Conservation (phyloP, 37 sponge, comb jelly and placozoan genomes). For the Lycopodina hypogea region DNA sequence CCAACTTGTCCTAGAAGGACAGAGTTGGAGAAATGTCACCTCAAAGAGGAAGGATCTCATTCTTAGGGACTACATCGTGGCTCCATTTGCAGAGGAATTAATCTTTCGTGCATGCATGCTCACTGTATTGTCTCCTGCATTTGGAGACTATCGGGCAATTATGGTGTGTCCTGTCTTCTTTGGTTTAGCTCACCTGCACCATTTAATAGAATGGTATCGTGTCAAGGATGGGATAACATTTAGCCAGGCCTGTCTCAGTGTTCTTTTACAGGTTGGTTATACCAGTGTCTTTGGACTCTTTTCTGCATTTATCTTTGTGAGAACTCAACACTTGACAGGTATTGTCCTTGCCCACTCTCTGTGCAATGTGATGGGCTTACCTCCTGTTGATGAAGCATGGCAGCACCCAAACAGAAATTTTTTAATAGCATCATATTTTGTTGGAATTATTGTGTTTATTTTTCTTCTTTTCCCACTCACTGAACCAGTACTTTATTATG, state of each 20-base stretch:
- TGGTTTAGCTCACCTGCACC: conserved; percentile 90
- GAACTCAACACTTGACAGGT: conserved; percentile 75
- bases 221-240: conserved; percentile 7
- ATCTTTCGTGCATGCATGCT: conserved; percentile 87
- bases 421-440: conserved; percentile 44
- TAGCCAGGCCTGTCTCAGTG: conserved; percentile 15
- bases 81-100: conserved; percentile 88
- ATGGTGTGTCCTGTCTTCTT: conserved; percentile 80
- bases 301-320: conserved; percentile 65
- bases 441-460: conserved; percentile 61
- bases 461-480: conserved; percentile 61
- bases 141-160: conserved; percentile 50
- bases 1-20: conserved; percentile 15
- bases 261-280: conserved; percentile 60
- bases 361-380: conserved; percentile 90
- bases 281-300: conserved; percentile 84
- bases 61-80: conserved; percentile 74
- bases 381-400: conserved; percentile 50
- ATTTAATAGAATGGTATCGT: conserved; percentile 68
- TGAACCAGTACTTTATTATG: conserved; percentile 14
- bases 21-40: neutral
- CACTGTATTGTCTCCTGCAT: conserved; percentile 60
- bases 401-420: conserved; percentile 1
- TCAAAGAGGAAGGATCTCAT: conserved; percentile 45
- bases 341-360: conserved; percentile 77